A percentile compares a stretch with the other conserved stretches of the same genome.
phyloP scores from a whole-genome alignment of 2,888 invertebrate species.

The Drosophila prostipennis region DNA sequence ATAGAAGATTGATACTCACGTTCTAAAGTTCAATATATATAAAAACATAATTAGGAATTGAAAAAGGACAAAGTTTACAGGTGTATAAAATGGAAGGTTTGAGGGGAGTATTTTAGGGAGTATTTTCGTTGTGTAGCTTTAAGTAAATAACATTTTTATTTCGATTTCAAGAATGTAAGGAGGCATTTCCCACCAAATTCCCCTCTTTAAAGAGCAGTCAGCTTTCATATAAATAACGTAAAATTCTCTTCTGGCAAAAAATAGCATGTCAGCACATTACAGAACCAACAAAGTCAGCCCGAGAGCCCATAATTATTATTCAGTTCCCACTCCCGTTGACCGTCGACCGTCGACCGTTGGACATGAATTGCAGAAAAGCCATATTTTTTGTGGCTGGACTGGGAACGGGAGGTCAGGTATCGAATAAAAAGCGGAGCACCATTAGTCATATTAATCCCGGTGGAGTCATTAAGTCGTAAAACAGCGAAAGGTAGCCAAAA shows the following conservation, averaged over 20 bases:
- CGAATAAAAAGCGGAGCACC: constrained; percentile 67
- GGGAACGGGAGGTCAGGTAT: constrained; percentile 29
- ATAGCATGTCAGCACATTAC: constrained; percentile 73
- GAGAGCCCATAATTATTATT: constrained; percentile 66
- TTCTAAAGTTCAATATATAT: background rate
- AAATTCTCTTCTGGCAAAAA: constrained; percentile 29
- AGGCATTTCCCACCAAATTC: background rate
- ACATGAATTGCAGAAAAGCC: constrained; percentile 72
- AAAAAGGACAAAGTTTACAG: background rate
- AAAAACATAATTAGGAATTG: background rate
- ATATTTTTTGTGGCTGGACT: constrained; percentile 13
- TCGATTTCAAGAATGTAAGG: background rate
- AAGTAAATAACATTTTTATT: background rate
- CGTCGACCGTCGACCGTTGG: constrained; percentile 57
- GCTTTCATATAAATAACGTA: background rate
- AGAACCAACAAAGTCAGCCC: constrained; percentile 45
- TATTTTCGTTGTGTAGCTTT: background rate
- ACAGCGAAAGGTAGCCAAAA: constrained; percentile 61
- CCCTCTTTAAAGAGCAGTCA: constrained; percentile 11
- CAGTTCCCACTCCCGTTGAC: constrained; percentile 37
- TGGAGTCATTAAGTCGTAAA: constrained; percentile 80
- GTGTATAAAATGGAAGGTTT: too few relatives aligned
- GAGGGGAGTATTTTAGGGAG: background rate
- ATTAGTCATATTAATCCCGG: constrained; percentile 80
- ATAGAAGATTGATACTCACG: too few relatives aligned